Evolutionary conservation across 2,113 vertebrate genomes (phyloP).

Genomic region (Takifugu flavidus): DNA sequence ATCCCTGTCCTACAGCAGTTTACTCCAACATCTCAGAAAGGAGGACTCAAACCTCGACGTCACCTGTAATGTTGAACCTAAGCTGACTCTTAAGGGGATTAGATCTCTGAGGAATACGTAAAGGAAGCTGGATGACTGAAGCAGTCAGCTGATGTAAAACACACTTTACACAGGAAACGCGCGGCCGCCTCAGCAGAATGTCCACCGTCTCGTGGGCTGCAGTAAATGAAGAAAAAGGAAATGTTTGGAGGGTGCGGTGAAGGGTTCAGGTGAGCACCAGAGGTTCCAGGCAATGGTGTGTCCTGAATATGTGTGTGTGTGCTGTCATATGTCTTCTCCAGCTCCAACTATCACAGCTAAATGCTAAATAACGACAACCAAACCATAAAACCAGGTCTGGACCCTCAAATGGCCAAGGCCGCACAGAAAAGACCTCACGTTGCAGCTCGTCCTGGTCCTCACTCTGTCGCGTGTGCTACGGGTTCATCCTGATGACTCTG

Average conservation of each 20-base stretch:
- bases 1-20: conserved; percentile 8
- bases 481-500: conserved; percentile 2
- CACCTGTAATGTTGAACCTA: conserved; percentile 32
- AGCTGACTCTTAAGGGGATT: background rate
- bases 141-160: conserved; percentile 35
- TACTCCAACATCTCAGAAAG: conserved; percentile 26
- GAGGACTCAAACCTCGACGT: conserved; percentile 6
- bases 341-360: no score
- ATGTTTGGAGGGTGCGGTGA: conserved; percentile 18
- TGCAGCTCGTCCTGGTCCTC: conserved; percentile 1
- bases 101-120: conserved; percentile 23
- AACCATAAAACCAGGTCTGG: no score
- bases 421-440: background rate
- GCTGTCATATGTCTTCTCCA: no score
- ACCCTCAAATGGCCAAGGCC: no score
- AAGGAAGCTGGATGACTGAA: conserved; percentile 15
- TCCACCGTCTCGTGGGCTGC: background rate
- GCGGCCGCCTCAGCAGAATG: conserved; percentile 23
- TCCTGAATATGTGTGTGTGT: background rate
- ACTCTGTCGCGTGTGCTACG: background rate
- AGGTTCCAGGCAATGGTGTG: conserved; percentile 12
- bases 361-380: no score
- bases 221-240: conserved; percentile 36
- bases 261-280: conserved; percentile 2
- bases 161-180: conserved; percentile 24